Evolutionary conservation across 2,113 vertebrate genomes (phyloP), one percentile per base, ranked within the genome.

Genomic region (Epinephelus fuscoguttatus): DNA sequence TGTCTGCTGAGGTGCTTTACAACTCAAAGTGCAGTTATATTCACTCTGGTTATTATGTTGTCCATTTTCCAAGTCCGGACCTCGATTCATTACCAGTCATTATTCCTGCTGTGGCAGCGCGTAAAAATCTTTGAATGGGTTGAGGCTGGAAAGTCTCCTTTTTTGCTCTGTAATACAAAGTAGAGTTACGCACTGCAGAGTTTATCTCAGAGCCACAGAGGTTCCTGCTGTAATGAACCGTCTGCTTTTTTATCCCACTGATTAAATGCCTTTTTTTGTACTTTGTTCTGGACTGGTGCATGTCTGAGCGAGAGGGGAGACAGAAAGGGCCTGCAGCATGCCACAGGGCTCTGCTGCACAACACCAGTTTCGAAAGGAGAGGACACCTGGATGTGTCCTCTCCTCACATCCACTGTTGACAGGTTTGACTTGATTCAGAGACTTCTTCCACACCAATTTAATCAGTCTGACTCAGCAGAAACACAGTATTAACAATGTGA

Each of bases 131-230:
- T 81, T 71, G 55, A 88, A 75, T 72, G 53, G 72, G 63, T 45
- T 67, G 13, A 63, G 59, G 60, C 53, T 69, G 62, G 57, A 47
- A 75, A 76, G 30, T 84, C 14, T 50, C 3, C 57, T 75, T 76
- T 40, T 71, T 50, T 50, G 4, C 37, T 57, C n/a, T 45, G 70
- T 83, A 53, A 83, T 87, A 37, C 70, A 45, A 85, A 80, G 55
- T 37, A 6, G 47, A 78, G 53, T 50, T 9, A 9, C 18, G 9
- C 21, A 18, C 37, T 55, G 49, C 9, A 50, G 57, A 69, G 80
- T 81, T 90, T 92, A 91, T 91, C 88, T 81, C 61, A 4, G 78
- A 68, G 80, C 62, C 70, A 27, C 88, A 91, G 90, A 83, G 59
- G 81, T 63, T 84, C 78, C 75, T 3, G 4, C 73, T 70, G 23